These are phyloP conservation scores for Teleiodes luculella DNA, from an alignment of 2,888 invertebrate genomes.

Conservation along the genomic window DNA sequence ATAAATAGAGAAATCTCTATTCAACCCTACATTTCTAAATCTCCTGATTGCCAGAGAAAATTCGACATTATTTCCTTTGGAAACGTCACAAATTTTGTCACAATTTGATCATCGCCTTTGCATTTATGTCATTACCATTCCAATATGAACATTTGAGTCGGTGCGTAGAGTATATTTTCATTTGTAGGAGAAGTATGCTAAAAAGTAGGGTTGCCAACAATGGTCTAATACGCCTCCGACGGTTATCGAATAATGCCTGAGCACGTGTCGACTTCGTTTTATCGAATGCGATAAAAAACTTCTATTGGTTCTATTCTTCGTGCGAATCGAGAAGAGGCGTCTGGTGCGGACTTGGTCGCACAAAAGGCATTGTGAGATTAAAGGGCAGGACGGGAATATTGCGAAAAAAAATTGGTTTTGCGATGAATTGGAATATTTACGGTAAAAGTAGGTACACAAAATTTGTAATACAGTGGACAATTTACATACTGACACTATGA, in stretches of 20 bases:
- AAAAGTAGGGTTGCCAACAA: constrained; percentile 67
- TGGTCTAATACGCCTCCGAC: constrained; percentile 72
- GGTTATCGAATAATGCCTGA: constrained; percentile 74
- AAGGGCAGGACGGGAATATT: constrained; percentile 3
- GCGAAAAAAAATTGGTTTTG: background rate
- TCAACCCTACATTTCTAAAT: constrained; percentile 51
- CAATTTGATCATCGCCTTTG: background rate
- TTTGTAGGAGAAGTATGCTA: constrained; percentile 24
- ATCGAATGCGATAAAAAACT: constrained; percentile 43
- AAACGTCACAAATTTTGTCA: constrained; percentile 19
- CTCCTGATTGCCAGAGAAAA: rapidly evolving
- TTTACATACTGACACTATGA: no score
- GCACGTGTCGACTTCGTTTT: constrained; percentile 68
- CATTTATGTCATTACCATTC: background rate
- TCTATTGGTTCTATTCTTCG: constrained; percentile 48
- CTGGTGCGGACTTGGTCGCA: constrained; percentile 57
- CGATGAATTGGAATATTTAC: no score
- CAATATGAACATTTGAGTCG: constrained; percentile 25
- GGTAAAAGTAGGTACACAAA: no score
- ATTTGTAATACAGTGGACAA: no score
- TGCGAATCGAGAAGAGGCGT: constrained; percentile 69
- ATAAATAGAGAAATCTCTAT: constrained; percentile 68
- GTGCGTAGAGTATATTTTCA: constrained; percentile 31
- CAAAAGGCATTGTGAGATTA: constrained; percentile 37
- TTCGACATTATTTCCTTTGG: background rate